Evolutionary conservation across 2,113 vertebrate species (phyloP).

Genomic region (Nesoenas mayeri): DNA sequence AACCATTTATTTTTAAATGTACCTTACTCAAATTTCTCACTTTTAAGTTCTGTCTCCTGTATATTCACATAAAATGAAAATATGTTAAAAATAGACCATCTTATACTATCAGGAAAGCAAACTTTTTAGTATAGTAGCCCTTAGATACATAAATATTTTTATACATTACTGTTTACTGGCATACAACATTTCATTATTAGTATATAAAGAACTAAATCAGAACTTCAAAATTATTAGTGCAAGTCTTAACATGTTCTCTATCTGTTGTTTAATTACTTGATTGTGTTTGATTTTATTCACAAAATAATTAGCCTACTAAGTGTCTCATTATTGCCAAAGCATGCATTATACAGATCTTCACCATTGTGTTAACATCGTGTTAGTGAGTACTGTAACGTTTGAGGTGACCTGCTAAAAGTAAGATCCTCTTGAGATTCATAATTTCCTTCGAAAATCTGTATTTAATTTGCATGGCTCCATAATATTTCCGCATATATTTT

Average conservation of each 20-base stretch:
- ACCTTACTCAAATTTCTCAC: neutral
- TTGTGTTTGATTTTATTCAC: constrained; percentile 61
- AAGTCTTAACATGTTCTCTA: neutral
- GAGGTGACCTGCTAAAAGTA: neutral
- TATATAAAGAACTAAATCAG: neutral
- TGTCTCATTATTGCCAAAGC: constrained; percentile 11
- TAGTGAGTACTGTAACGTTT: neutral
- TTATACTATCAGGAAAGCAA: neutral
- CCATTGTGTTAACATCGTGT: neutral
- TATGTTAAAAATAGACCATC: neutral
- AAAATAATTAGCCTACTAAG: constrained; percentile 54
- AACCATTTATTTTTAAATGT: neutral
- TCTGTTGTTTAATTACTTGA: constrained; percentile 39
- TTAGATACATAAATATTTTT: neutral
- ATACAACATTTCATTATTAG: neutral
- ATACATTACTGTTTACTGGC: neutral
- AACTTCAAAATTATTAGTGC: neutral
- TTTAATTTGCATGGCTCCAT: neutral
- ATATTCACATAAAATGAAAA: neutral
- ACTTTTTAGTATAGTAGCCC: neutral
- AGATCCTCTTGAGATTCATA: neutral
- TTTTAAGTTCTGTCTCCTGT: neutral
- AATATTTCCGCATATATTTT: neutral
- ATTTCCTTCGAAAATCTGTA: neutral
- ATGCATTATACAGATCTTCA: neutral